Conservation (phyloP, 2,797 vertebrate genomes). For the Epinephelus coioides region DNA sequence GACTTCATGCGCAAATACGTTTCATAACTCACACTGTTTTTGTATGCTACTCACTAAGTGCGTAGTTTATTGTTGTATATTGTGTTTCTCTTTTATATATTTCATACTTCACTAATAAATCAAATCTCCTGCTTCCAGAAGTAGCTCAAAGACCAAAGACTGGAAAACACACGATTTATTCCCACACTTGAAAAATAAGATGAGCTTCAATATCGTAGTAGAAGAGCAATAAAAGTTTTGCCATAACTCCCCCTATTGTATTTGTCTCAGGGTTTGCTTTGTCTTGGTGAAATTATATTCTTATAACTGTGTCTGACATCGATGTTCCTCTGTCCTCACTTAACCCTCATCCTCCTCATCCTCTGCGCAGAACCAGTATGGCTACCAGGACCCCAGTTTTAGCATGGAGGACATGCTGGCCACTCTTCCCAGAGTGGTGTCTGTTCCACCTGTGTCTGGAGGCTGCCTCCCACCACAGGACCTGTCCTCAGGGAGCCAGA, state of each 20-base stretch:
- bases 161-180: background rate
- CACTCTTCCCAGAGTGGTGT: conserved; percentile 87
- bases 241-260: background rate
- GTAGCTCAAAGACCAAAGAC: background rate
- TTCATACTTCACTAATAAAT: background rate
- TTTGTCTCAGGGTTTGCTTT: background rate
- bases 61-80: background rate
- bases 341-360: background rate
- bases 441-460: conserved; percentile 76
- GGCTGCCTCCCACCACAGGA: conserved; percentile 89
- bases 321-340: background rate
- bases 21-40: conserved; percentile 11
- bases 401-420: conserved; percentile 88
- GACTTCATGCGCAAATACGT: background rate
- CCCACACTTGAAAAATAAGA: background rate
- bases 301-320: background rate
- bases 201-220: background rate
- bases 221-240: background rate
- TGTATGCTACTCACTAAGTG: background rate
- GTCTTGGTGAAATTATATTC: background rate
- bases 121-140: background rate
- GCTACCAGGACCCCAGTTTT: conserved; percentile 84
- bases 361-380: conserved; percentile 80
- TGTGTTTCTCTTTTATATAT: background rate
- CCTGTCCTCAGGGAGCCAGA: conserved; percentile 82